Evolutionary conservation across 2,888 invertebrate species (phyloP).

Genomic region (Dryococelus australis): DNA sequence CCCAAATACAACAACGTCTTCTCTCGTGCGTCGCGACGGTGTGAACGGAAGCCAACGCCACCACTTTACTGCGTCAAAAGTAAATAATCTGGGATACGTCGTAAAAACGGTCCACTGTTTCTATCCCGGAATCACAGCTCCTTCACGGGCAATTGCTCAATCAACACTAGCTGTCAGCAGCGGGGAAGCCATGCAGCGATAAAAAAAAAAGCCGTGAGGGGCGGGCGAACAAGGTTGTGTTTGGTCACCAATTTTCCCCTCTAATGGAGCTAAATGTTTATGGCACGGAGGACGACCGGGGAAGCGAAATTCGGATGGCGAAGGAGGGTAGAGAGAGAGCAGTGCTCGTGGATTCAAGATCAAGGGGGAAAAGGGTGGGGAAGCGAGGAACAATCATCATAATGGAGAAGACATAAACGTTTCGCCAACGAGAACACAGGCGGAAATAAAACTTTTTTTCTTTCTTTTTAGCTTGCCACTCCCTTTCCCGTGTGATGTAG

Average conservation of each 20-base stretch:
- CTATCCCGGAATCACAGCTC: neutral
- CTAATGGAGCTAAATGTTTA: slow-evolving; percentile 5
- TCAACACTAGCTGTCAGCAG: neutral
- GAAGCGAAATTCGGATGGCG: neutral
- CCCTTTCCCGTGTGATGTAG: neutral
- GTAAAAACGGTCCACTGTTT: neutral
- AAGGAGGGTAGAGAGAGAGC: neutral
- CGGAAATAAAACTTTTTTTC: neutral
- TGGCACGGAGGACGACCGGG: neutral
- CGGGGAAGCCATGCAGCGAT: neutral
- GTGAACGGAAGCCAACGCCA: no score
- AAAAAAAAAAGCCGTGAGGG: neutral
- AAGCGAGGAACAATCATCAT: neutral
- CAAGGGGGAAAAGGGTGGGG: neutral
- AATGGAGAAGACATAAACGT: slow-evolving; percentile 16
- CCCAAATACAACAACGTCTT: no score
- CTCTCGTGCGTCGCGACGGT: no score
- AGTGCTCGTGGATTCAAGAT: no score
- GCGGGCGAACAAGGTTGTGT: slow-evolving; percentile 5
- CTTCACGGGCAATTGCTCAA: slow-evolving; percentile 16
- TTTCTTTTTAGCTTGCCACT: neutral
- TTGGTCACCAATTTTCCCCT: slow-evolving; percentile 5
- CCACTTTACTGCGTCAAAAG: neutral
- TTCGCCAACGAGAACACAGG: neutral
- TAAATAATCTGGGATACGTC: neutral